Evolutionary conservation across 53 echinoderm and acorn worm genomes (phyloP).

Genomic region (Hippasteria phrygiana): DNA sequence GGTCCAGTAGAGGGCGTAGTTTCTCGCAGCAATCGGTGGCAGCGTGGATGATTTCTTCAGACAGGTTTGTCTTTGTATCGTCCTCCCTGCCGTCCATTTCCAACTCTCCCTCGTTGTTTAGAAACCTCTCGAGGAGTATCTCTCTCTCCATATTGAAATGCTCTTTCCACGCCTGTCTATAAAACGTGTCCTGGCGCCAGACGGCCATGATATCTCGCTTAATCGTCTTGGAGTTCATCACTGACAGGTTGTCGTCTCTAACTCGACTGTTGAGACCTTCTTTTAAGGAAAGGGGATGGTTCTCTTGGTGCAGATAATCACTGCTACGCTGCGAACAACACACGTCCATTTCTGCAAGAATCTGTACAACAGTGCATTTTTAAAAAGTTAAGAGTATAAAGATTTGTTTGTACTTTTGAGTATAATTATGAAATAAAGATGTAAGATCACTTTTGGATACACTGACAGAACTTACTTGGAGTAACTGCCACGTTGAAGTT

Average conservation of each 20-base stretch:
- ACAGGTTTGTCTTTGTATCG: not conserved
- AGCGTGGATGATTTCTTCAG: not conserved
- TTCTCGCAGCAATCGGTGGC: slow-evolving; percentile 13
- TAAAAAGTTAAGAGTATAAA: no score
- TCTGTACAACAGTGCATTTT: not conserved
- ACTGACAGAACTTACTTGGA: slow-evolving; percentile 38
- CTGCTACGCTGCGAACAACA: slow-evolving; percentile 8
- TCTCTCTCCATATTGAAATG: slow-evolving; percentile 20
- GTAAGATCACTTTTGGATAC: no score
- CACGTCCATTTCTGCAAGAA: slow-evolving; percentile 31
- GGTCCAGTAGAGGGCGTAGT: slow-evolving; percentile 27
- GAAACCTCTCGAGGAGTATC: not conserved
- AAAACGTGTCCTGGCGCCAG: not conserved
- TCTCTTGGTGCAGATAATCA: not conserved
- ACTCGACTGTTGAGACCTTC: not conserved
- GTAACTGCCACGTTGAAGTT: slow-evolving; percentile 14
- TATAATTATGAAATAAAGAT: no score
- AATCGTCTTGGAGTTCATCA: not conserved
- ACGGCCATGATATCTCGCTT: not conserved
- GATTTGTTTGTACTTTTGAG: no score
- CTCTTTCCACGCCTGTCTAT: not conserved
- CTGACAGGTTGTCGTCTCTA: not conserved
- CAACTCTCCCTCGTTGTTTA: slow-evolving; percentile 11
- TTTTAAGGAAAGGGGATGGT: not conserved
- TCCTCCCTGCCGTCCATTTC: slow-evolving; percentile 21